These are phyloP conservation scores for Euwallacea fornicatus DNA, from an alignment of 1,140 invertebrate genomes.

Conservation along the genomic window DNA sequence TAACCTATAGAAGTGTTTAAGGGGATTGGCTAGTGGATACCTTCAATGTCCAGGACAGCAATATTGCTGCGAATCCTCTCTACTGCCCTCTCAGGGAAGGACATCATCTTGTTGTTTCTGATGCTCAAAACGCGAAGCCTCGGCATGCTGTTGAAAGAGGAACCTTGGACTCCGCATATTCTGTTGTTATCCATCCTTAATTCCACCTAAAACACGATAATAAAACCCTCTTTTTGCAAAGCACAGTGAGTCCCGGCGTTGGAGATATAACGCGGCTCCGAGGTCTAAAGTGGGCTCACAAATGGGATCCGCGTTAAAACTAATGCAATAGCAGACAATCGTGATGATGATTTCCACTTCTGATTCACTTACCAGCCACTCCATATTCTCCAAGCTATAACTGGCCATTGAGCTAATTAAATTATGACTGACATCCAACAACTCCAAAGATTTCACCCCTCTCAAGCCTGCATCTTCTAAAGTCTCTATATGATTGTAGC, in stretches of 20 bases:
- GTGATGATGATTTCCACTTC: background rate
- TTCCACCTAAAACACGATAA: conserved; percentile 58
- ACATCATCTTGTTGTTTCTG: conserved; percentile 74
- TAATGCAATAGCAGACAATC: background rate
- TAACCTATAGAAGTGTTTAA: conserved; percentile 4
- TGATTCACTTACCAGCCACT: conserved; percentile 65
- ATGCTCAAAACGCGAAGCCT: conserved; percentile 77
- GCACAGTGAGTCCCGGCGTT: no score
- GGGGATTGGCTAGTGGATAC: conserved; percentile 54
- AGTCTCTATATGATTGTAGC: conserved; percentile 71
- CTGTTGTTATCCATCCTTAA: conserved; percentile 77
- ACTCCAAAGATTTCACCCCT: conserved; percentile 73
- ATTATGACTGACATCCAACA: conserved; percentile 79
- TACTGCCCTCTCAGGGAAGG: conserved; percentile 74
- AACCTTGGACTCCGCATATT: conserved; percentile 69
- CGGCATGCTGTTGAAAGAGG: conserved; percentile 79
- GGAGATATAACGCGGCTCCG: no score
- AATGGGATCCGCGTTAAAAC: background rate
- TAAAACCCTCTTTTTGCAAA: background rate
- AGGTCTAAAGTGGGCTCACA: background rate
- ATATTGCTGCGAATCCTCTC: conserved; percentile 76
- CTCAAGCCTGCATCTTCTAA: conserved; percentile 73
- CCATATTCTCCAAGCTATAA: conserved; percentile 67
- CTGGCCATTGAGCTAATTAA: conserved; percentile 68
- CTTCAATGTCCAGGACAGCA: conserved; percentile 81